phyloP scores from a whole-genome alignment of 2,888 invertebrate species.

The Scotopteryx bipunctaria region DNA sequence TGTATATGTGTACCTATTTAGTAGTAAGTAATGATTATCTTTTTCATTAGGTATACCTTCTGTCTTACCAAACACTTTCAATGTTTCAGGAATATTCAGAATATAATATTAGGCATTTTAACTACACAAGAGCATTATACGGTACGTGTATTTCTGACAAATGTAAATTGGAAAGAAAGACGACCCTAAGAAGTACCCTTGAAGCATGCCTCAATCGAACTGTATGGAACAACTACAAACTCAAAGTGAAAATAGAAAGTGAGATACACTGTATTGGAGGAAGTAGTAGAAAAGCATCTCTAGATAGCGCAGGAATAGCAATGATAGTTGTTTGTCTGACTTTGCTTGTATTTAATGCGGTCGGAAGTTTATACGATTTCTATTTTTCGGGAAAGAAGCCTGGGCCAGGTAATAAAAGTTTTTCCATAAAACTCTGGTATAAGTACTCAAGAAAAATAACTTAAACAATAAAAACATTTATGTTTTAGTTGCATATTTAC shows the following conservation, averaged over 20 bases:
- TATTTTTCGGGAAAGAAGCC: neutral
- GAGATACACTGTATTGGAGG: neutral
- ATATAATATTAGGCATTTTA: slow-evolving; percentile 40
- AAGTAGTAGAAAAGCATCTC: neutral
- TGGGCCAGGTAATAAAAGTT: neutral
- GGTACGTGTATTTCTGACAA: slow-evolving; percentile 45
- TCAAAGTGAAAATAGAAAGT: neutral
- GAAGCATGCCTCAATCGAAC: slow-evolving; percentile 51
- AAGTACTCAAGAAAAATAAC: too few relatives aligned
- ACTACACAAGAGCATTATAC: slow-evolving; percentile 43
- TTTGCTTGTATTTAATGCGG: neutral
- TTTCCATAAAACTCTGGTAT: too few relatives aligned
- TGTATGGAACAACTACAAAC: slow-evolving; percentile 31
- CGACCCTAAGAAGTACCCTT: slow-evolving; percentile 35
- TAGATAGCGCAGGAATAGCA: neutral
- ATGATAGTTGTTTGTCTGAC: neutral
- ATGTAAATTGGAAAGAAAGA: slow-evolving; percentile 37
- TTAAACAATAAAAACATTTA: too few relatives aligned
- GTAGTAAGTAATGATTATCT: too few relatives aligned
- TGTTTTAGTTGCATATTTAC: slow-evolving; percentile 6
- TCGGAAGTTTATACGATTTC: neutral
- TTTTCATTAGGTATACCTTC: too few relatives aligned
- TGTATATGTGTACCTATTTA: too few relatives aligned
- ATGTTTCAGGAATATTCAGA: slow-evolving; percentile 47
- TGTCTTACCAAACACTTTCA: neutral